Percentiles rank a stretch among this genome's conserved stretches.
Evolutionary conservation across 2,797 vertebrate species (phyloP).

Genomic region (Percopsis omiscomaycus): DNA sequence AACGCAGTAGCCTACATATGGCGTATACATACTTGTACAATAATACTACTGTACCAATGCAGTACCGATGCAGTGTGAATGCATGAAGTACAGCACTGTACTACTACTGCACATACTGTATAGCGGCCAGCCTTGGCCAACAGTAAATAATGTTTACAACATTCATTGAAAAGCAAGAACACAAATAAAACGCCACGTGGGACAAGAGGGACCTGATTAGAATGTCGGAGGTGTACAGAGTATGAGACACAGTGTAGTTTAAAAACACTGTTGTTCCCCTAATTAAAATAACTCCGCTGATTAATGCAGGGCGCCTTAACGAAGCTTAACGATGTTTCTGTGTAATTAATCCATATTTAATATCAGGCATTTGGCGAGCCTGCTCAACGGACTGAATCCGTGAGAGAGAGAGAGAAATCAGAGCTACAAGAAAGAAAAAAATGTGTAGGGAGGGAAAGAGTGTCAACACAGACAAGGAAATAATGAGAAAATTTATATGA

Average conservation of each 20-base stretch:
- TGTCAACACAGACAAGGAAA: conserved; percentile 34
- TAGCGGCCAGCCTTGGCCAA: no score
- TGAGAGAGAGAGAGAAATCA: conserved; percentile 43
- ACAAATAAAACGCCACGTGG: background rate
- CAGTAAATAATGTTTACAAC: no score
- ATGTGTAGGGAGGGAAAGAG: conserved; percentile 29
- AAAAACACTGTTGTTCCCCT: conserved; percentile 50
- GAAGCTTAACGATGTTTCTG: conserved; percentile 56
- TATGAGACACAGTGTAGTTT: conserved; percentile 14
- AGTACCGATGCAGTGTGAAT: no score
- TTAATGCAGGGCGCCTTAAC: conserved; percentile 59
- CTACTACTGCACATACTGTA: no score
- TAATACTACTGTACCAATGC: no score
- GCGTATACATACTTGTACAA: no score
- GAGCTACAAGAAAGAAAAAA: conserved; percentile 6
- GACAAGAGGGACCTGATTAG: background rate
- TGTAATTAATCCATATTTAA: conserved; percentile 70
- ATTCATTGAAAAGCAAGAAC: background rate
- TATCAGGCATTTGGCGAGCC: conserved; percentile 52
- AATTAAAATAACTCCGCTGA: conserved; percentile 61
- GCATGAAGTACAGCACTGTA: no score
- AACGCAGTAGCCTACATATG: no score
- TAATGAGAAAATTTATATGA: conserved; percentile 35
- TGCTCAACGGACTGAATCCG: conserved; percentile 49
- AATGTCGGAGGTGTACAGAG: conserved; percentile 51